Evolutionary conservation across 1,140 invertebrate genomes (phyloP).

Genomic region (Drosophila navojoa): DNA sequence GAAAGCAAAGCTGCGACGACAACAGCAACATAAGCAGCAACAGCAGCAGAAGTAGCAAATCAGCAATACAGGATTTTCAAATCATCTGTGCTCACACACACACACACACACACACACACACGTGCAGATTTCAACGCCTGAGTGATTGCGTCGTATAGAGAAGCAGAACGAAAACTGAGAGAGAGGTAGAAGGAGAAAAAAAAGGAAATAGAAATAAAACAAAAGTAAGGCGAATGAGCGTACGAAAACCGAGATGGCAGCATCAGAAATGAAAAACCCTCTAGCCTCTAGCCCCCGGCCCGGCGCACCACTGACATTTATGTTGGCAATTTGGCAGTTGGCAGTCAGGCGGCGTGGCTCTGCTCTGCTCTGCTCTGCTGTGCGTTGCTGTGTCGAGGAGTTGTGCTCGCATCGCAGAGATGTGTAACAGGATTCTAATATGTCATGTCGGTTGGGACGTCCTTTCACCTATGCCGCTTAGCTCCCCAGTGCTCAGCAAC

Average conservation of each 20-base stretch:
- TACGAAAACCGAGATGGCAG: constrained; percentile 49
- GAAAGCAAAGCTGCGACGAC: constrained; percentile 75
- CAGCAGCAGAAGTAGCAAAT: constrained; percentile 55
- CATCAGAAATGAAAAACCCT: constrained; percentile 76
- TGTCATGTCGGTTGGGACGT: constrained; percentile 77
- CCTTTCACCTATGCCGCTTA: constrained; percentile 63
- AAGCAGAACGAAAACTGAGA: constrained; percentile 22
- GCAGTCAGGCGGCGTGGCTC: constrained; percentile 69
- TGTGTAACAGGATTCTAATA: constrained; percentile 81
- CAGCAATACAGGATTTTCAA: constrained; percentile 81
- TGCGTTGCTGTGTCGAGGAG: constrained; percentile 22
- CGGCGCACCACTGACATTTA: constrained; percentile 62
- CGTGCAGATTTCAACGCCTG: constrained; percentile 73
- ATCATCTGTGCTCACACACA: constrained; percentile 57
- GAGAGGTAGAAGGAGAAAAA: constrained; percentile 40
- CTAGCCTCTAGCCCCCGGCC: constrained; percentile 63
- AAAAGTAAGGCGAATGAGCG: constrained; percentile 35
- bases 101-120: constrained; percentile 45
- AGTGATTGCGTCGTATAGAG: constrained; percentile 77
- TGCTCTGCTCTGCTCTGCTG: constrained; percentile 9
- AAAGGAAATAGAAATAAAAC: constrained; percentile 40
- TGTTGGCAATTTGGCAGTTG: constrained; percentile 82
- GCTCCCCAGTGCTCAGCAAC: constrained; percentile 9
- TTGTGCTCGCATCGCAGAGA: constrained; percentile 10
- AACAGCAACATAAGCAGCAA: constrained; percentile 20